These are phyloP conservation scores for Eonycteris spelaea DNA, from an alignment of 2,113 vertebrate species.

Conservation along the genomic window DNA sequence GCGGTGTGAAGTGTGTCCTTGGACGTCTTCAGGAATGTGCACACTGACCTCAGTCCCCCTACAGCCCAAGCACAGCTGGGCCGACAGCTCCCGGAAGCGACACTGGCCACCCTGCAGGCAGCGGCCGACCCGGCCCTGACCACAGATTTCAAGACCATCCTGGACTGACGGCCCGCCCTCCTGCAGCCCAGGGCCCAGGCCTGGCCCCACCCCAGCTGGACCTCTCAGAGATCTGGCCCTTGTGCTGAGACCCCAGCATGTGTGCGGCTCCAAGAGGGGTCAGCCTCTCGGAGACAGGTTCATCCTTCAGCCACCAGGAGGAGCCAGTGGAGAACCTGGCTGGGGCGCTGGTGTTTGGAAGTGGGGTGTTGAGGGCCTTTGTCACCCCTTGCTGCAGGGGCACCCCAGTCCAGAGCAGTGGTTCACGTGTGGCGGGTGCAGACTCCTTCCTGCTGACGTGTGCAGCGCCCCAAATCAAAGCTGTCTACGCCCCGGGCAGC, in stretches of 20 bases:
- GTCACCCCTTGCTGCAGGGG: neutral
- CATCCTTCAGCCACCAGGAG: neutral
- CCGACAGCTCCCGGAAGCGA: constrained; percentile 68
- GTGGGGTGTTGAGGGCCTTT: neutral
- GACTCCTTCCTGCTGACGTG: neutral
- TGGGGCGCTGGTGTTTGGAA: accelerated
- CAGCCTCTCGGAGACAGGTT: accelerated
- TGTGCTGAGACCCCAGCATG: neutral
- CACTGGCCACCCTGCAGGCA: constrained; percentile 60
- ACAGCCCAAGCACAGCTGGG: constrained; percentile 72
- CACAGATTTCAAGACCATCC: constrained; percentile 79
- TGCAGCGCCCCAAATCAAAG: neutral
- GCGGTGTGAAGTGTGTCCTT: neutral
- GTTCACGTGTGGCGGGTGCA: too few species aligned
- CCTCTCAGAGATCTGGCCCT: neutral
- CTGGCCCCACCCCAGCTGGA: neutral
- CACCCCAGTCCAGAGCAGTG: too few species aligned
- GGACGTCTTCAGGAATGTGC: neutral
- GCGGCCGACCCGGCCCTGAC: constrained; percentile 63
- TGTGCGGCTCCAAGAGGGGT: neutral
- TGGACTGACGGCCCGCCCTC: constrained; percentile 69
- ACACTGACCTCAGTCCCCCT: neutral
- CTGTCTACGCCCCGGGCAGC: neutral
- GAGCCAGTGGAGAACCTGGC: neutral
- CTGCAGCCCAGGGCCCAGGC: too few species aligned